phyloP scores from a whole-genome alignment of 2,888 invertebrate genomes.

The Eurytoma adleriae region DNA sequence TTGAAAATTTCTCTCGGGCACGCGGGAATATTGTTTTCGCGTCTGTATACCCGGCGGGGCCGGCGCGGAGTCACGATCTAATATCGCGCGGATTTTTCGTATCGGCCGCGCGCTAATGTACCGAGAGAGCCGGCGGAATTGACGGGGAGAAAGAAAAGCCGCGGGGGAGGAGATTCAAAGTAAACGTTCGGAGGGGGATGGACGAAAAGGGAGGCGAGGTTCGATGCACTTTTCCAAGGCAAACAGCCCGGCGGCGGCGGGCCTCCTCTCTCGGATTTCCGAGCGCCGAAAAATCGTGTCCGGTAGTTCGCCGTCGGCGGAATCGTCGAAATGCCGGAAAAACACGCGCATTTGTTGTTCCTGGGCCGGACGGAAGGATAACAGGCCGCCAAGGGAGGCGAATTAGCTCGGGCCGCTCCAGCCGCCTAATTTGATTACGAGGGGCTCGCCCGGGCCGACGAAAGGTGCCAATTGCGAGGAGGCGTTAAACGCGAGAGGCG shows the following conservation, averaged over 20 bases:
- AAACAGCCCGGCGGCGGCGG: slow-evolving; percentile 59
- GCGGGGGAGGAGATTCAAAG: slow-evolving; percentile 49
- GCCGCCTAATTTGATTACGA: slow-evolving; percentile 24
- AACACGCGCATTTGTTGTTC: too few relatives aligned
- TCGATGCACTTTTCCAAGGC: slow-evolving; percentile 62
- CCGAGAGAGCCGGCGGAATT: slow-evolving; percentile 33
- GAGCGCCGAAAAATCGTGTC: slow-evolving; percentile 9
- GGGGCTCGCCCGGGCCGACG: not conserved
- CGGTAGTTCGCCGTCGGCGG: not conserved
- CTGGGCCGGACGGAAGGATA: not conserved
- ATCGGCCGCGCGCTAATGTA: slow-evolving; percentile 33
- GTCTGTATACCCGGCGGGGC: too few relatives aligned
- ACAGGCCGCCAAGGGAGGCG: not conserved
- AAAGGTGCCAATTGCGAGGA: slow-evolving; percentile 13
- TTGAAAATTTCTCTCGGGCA: not conserved
- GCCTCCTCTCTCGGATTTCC: slow-evolving; percentile 50
- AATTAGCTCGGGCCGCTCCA: slow-evolving; percentile 9
- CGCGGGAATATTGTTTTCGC: not conserved
- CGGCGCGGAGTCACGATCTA: not conserved
- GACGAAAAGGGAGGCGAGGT: slow-evolving; percentile 28
- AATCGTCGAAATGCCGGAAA: not conserved
- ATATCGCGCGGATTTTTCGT: slow-evolving; percentile 9
- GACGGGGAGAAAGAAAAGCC: slow-evolving; percentile 50
- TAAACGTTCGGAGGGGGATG: slow-evolving; percentile 33
- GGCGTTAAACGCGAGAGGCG: not conserved